Conservation (phyloP, 2,888 invertebrate genomes). For the Polietes domitor region DNA sequence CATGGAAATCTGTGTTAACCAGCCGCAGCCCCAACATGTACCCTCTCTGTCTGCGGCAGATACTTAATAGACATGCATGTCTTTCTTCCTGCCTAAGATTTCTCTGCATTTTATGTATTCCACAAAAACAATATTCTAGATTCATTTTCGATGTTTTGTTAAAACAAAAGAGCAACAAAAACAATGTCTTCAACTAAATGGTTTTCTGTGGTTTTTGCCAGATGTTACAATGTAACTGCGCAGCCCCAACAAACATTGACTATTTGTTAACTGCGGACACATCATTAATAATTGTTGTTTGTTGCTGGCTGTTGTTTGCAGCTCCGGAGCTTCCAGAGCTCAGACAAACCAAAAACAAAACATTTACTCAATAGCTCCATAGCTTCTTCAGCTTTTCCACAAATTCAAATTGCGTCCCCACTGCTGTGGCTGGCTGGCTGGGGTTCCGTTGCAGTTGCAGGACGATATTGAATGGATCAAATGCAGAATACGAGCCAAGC, state of each 20-base stretch:
- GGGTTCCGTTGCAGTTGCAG: neutral
- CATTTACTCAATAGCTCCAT: neutral
- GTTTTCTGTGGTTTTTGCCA: conserved; percentile 61
- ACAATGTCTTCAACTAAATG: conserved; percentile 58
- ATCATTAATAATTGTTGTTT: conserved; percentile 57
- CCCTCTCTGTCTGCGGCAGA: neutral
- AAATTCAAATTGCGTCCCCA: neutral
- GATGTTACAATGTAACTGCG: conserved; percentile 46
- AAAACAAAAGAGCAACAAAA: conserved; percentile 14
- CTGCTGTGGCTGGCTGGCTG: neutral
- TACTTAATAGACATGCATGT: neutral
- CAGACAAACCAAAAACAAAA: conserved; percentile 5
- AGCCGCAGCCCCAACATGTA: neutral
- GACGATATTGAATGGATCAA: neutral
- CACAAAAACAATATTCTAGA: conserved; percentile 51
- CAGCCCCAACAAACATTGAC: conserved; percentile 19
- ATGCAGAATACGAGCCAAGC: neutral
- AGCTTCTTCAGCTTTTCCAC: neutral
- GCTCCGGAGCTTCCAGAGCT: neutral
- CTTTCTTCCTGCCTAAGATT: neutral
- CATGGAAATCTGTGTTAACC: too few relatives aligned
- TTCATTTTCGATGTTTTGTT: conserved; percentile 52
- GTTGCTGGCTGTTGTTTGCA: neutral
- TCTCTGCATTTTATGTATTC: neutral
- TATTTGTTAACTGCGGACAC: conserved; percentile 52